Evolutionary conservation across 2,888 invertebrate species (phyloP).

Genomic region (Polietes domitor): DNA sequence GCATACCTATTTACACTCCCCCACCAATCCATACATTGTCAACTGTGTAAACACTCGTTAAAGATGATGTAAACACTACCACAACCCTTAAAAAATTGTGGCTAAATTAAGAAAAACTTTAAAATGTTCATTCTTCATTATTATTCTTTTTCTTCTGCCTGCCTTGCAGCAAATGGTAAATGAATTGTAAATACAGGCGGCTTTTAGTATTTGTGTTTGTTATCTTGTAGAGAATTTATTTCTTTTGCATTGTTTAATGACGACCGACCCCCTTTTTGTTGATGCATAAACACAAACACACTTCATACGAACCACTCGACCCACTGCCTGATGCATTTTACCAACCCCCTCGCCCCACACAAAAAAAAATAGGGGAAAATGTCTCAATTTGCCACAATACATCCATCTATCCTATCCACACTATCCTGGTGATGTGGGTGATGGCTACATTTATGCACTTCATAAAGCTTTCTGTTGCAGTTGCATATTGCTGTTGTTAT

Average conservation of each 20-base stretch:
- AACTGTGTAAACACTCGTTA: too few species aligned
- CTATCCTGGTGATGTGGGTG: not conserved
- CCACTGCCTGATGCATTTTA: slow-evolving; percentile 48
- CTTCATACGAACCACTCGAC: slow-evolving; percentile 42
- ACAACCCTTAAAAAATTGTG: too few species aligned
- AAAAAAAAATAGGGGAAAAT: not conserved
- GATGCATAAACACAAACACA: slow-evolving; percentile 40
- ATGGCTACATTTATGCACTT: not conserved
- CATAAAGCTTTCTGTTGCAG: slow-evolving; percentile 1
- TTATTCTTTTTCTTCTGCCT: too few species aligned
- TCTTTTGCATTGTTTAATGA: not conserved
- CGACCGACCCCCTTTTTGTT: slow-evolving; percentile 46
- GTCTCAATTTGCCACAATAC: slow-evolving; percentile 37
- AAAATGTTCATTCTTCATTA: too few species aligned
- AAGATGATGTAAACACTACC: too few species aligned
- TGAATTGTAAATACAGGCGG: not conserved
- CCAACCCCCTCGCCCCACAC: too few species aligned
- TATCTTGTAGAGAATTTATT: not conserved
- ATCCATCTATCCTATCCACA: too few species aligned
- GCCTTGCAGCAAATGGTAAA: not conserved
- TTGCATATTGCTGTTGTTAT: not conserved
- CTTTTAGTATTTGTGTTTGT: not conserved
- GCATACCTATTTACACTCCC: too few species aligned
- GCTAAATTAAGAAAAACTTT: too few species aligned
- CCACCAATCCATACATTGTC: too few species aligned